These are phyloP conservation scores for Cebus imitator DNA, from an alignment of 2,113 vertebrate genomes.

Conservation along the genomic window DNA sequence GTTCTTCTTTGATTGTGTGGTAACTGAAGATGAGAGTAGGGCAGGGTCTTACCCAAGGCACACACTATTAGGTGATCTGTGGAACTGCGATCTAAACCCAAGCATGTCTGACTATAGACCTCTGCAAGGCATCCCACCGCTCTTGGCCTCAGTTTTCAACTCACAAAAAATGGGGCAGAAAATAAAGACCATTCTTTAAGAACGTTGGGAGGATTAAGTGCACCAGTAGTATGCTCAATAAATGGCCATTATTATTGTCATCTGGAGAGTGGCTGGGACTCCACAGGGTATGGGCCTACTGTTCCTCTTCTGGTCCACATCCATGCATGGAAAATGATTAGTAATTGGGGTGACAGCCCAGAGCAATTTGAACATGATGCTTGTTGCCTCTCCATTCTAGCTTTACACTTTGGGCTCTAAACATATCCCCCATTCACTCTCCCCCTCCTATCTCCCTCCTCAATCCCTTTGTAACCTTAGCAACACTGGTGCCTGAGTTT, in stretches of 20 bases:
- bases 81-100: neutral
- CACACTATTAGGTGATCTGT: neutral
- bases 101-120: neutral
- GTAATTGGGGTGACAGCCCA: neutral
- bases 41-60: neutral
- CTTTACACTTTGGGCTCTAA: neutral
- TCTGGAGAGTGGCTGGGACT: neutral
- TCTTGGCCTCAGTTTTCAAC: neutral
- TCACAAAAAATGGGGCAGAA: neutral
- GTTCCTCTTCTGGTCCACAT: neutral
- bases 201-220: neutral
- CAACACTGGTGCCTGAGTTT: neutral
- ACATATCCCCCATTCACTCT: neutral
- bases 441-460: neutral
- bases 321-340: neutral
- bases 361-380: neutral
- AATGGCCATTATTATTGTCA: neutral
- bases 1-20: neutral
- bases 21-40: neutral
- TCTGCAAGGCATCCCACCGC: neutral
- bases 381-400: neutral
- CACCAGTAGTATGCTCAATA: neutral
- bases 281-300: neutral
- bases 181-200: neutral
- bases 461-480: neutral